Evolutionary conservation across 2,113 vertebrate genomes (phyloP), one percentile per base, ranked within the genome.

Genomic region (Leucoraja erinaceus): DNA sequence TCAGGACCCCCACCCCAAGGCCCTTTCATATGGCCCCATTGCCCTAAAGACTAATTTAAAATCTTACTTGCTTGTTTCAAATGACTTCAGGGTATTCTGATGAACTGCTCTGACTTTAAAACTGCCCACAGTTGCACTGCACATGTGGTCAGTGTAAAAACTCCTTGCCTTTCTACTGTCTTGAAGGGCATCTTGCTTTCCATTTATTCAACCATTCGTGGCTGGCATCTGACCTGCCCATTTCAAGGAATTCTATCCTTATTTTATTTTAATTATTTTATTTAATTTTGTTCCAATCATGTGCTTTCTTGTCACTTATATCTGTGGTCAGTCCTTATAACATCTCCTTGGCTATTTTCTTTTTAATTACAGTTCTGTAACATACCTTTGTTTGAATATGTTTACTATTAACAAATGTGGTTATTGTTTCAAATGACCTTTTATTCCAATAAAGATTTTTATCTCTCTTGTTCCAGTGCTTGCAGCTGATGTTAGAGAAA

Each of bases 401-500:
- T 28, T 28, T 28, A 25, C 56, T 3, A 28, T 83, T 54, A 83
- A 1, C 54, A 83, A 0, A 83, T 25, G 79, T 83, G 22, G 33
- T 47, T 33, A 33, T 79, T 79, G 47, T 56, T 25, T 83, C 38
- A 56, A 56, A 59, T 83, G 20, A 10, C 18, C 54, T 83, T 83
- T 83, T 54, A 83, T 10, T 83, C 8, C 54, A 56, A 22, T 56
- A 9, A n/a, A 75, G 9, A 12, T 56, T 63, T n/a, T 10, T 61
- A 18, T 59, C 25, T 94, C 94, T n/a, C 93, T 93, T 93, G 93
- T 96, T 94, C 54, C 94, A 99, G 98, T 98, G 98, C 95, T 95
- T 99, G 76, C 96, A 96, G 93, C 94, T 95, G 94, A 98, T 99
- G 97, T 95, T 99, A 95, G 95, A 97, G 81, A 95, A 95, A 92